Base-by-base conservation (phyloP, 2,113 vertebrate species). In the Dromaius novaehollandiae region DNA sequence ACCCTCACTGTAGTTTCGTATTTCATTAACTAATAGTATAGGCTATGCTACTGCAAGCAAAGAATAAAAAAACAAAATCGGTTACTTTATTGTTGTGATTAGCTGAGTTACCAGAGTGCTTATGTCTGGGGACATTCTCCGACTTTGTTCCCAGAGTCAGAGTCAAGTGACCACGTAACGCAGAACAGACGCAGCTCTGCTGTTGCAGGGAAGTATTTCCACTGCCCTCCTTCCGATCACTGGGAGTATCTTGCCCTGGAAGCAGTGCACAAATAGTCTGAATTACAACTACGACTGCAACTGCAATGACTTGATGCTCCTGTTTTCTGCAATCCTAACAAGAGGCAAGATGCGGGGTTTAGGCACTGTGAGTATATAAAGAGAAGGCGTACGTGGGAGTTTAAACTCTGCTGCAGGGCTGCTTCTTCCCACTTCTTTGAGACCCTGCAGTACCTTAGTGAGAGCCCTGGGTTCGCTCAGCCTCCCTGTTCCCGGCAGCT, bases 41-140 rank as follows among this genome's bases (percentile, higher is more conserved):
- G 89, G 30, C 7, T 48, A n/a, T 21, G 4, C 44, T 32, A 0
- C 55, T 28, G 73, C 46, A 20, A 51, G 51, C 0, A 1, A 53
- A 58, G 81, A 48, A 74, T 0, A 13, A 40, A 68, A n/a, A 61
- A 65, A 14, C 21, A 46, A 84, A 71, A 4, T 15, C 69, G 6
- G 11, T 60, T 6, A 0, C 46, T 53, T 32, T 50, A 1, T 19
- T 53, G 71, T 36, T 58, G 83, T 20, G 50, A 40, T 0, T 50
- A 64, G 63, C 4, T 42, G 81, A 20, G 16, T 69, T 14, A 3
- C 0, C 50, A 14, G 71, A 38, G 82, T 7, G 22, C 11, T 42
- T 19, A 53, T 28, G 58, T 11, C 26, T 16, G 89, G 40, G 73
- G 78, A 32, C 34, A 36, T 34, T 24, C 51, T 11, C 11, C 34